These are phyloP conservation scores for Carduelis carduelis DNA, from an alignment of 2,797 vertebrate species.

Conservation along the genomic window DNA sequence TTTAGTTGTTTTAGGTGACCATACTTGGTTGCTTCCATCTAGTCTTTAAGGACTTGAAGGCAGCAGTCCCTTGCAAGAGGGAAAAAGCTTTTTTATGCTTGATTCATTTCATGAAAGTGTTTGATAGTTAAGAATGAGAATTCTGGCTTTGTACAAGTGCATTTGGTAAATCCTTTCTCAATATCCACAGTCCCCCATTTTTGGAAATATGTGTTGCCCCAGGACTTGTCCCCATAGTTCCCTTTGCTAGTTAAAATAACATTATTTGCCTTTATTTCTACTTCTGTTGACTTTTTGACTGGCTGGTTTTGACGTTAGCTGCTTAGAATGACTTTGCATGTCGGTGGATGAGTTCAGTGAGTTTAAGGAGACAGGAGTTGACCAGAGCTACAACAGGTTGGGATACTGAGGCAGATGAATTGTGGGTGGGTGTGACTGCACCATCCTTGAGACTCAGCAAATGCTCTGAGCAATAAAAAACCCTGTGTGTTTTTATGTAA, in stretches of 20 bases:
- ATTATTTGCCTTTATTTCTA: neutral
- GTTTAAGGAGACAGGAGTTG: neutral
- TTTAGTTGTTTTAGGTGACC: neutral
- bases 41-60: neutral
- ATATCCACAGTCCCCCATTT: accelerated
- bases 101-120: neutral
- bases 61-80: neutral
- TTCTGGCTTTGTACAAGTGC: neutral
- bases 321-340: neutral
- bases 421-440: neutral
- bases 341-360: neutral
- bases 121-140: neutral
- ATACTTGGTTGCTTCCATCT: neutral
- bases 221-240: neutral
- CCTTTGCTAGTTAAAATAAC: neutral
- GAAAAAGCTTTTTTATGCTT: neutral
- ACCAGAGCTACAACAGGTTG: neutral
- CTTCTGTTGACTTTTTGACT: neutral
- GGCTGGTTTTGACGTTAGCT: neutral
- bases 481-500: neutral
- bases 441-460: neutral
- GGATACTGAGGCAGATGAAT: neutral
- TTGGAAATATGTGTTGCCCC: neutral
- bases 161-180: neutral
- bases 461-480: neutral